Evolutionary conservation across 1,140 invertebrate genomes (phyloP), one percentile per base, ranked within the genome.

Genomic region (Saccostrea echinata): DNA sequence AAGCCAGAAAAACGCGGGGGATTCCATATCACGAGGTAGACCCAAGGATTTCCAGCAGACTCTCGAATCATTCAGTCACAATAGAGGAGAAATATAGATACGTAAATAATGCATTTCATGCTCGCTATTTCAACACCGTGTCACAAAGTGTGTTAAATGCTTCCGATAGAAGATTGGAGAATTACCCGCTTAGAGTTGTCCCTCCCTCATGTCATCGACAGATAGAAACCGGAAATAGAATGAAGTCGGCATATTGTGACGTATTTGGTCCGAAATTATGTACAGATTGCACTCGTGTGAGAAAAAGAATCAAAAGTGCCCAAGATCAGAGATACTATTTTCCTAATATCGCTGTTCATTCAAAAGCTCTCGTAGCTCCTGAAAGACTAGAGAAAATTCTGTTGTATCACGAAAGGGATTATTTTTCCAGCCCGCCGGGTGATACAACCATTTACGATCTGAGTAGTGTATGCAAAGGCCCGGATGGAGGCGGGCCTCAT

Each of bases 181-280:
- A 24, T 18, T 43, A 11, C 9, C 53, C 76, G 0, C 80, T 88
- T 8, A 85, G 88, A 53, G 51, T 85, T 53, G 88, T 89, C 33
- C 68, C 84, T 21, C 86, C 89, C 3, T 76, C 89, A 52, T 91
- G 91, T 76, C 80, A 83, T 51, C 71, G 91, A 18, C 86, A 71
- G 27, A 30, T 43, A 33, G 43, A 43, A 35, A 85, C 85, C 35
- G 27, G 33, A 8, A 68, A 85, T n/a, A 71, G 61, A 9, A 57
- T 68, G 43, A 85, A 85, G 11, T 80, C 64, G 30, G 57, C 89
- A 13, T 89, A 91, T 6, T 91, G 91, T 84, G 91, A 91, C 24
- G 88, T 91, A 0, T 85, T 91, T n/a, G 91, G 91, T 27, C 88
- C 89, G 3, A 82, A 88, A 52, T 88, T 88, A 18, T 91, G 91